A percentile compares a stretch with the other conserved stretches of the same genome.
phyloP scores from a whole-genome alignment of 2,113 vertebrate species.

The Monarcha castaneiventris region DNA sequence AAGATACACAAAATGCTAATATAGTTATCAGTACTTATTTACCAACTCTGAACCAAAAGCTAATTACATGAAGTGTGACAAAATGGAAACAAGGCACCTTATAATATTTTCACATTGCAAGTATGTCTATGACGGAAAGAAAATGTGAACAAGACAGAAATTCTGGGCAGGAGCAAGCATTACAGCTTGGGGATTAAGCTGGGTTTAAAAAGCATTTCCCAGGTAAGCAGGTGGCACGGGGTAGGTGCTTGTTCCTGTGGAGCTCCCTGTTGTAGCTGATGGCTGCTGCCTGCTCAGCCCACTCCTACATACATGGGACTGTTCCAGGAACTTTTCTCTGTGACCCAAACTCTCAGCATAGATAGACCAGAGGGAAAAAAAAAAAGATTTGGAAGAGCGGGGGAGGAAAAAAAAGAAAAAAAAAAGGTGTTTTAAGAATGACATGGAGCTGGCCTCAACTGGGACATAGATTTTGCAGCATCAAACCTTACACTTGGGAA shows the following conservation, averaged over 20 bases:
- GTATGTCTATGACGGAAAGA: not conserved
- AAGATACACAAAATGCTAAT: not conserved
- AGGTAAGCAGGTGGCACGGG: accelerated
- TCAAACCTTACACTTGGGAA: not conserved
- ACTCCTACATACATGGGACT: not conserved
- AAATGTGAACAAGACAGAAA: not conserved
- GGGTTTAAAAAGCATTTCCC: not conserved
- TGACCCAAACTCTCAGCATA: not conserved
- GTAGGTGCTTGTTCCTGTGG: not conserved
- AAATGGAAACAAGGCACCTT: not conserved
- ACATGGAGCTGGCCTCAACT: not conserved
- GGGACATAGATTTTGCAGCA: not conserved
- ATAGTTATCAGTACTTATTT: not conserved
- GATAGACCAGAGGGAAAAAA: not conserved
- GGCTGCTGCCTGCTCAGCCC: not conserved
- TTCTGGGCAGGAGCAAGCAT: not conserved
- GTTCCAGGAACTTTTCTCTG: not conserved
- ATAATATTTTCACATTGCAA: not conserved
- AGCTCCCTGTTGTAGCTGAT: not conserved
- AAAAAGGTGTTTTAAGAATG: not conserved
- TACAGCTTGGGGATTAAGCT: not conserved
- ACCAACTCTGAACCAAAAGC: not conserved
- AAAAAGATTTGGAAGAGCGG: not conserved
- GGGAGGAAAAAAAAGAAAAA: accelerated
- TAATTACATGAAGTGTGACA: not conserved